Conservation (phyloP, 2,888 invertebrate genomes). For the Melinaea menophilus region DNA sequence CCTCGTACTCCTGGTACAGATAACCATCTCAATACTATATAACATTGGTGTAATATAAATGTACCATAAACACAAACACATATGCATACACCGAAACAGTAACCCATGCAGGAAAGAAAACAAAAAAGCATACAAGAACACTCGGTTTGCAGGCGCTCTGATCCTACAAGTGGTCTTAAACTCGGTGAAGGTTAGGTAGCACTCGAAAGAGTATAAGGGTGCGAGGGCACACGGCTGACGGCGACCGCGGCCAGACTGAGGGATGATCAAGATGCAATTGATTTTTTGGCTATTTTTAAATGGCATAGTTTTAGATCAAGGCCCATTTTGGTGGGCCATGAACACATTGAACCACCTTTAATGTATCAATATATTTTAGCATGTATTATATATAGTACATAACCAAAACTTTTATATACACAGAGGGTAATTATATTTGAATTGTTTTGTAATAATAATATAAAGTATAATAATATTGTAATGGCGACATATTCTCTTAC, state of each 20-base stretch:
- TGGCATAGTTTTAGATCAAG: constrained; percentile 28
- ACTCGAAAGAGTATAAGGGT: constrained; percentile 40
- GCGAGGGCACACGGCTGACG: constrained; percentile 47
- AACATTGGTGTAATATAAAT: neutral
- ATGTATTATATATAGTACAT: too few relatives aligned
- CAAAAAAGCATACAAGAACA: constrained; percentile 34
- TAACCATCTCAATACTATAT: neutral
- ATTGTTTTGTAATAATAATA: too few relatives aligned
- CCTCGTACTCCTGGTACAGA: constrained; percentile 81
- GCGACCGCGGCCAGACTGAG: constrained; percentile 58
- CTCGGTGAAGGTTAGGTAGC: neutral
- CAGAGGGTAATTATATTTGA: too few relatives aligned
- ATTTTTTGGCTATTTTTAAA: constrained; percentile 71
- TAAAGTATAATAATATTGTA: too few relatives aligned
- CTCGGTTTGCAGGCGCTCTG: constrained; percentile 10
- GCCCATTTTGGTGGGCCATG: neutral
- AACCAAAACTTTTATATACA: too few relatives aligned
- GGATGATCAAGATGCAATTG: constrained; percentile 59
- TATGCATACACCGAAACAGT: constrained; percentile 27
- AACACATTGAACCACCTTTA: neutral
- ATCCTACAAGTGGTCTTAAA: constrained; percentile 12
- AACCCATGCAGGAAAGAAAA: constrained; percentile 45
- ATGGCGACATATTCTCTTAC: too few relatives aligned
- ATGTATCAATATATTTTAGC: too few relatives aligned
- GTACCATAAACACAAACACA: constrained; percentile 19